A percentile compares a stretch with the other conserved stretches of the same genome.
phyloP scores from a whole-genome alignment of 2,888 invertebrate genomes.

The Vannuccia rotundouncinata region DNA sequence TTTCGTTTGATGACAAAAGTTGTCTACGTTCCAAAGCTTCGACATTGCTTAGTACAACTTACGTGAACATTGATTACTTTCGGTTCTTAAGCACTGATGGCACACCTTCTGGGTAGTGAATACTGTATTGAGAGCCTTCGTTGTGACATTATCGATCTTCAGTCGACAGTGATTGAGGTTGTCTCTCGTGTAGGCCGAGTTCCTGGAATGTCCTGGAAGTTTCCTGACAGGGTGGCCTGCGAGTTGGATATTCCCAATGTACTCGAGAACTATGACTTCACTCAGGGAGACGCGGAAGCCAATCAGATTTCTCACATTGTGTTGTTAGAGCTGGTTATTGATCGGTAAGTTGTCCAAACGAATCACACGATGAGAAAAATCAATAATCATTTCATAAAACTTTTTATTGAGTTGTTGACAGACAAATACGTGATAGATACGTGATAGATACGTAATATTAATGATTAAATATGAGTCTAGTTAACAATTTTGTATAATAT shows the following conservation, averaged over 20 bases:
- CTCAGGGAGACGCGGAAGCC: constrained; percentile 47
- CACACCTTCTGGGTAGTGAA: constrained; percentile 48
- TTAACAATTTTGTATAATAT: constrained; percentile 20
- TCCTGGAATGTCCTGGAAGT: constrained; percentile 55
- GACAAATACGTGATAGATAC: too few species aligned
- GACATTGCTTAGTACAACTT: too few species aligned
- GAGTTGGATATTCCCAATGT: constrained; percentile 53
- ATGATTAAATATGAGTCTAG: too few species aligned
- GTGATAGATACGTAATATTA: too few species aligned
- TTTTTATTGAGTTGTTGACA: background rate
- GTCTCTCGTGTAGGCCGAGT: constrained; percentile 50
- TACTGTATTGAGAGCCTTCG: constrained; percentile 53
- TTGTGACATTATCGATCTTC: constrained; percentile 53
- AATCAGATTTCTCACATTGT: constrained; percentile 55
- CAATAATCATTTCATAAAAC: background rate
- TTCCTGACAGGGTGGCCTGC: constrained; percentile 51
- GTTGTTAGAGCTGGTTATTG: constrained; percentile 55
- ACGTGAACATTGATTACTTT: too few species aligned
- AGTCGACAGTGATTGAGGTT: constrained; percentile 49
- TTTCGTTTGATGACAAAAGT: too few species aligned
- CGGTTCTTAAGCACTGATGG: too few species aligned
- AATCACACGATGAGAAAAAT: background rate
- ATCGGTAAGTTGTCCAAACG: constrained; percentile 48
- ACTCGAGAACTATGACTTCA: constrained; percentile 49
- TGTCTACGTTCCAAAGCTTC: too few species aligned